Conservation (phyloP, 2,888 invertebrate genomes). For the Drosophila anceps region DNA sequence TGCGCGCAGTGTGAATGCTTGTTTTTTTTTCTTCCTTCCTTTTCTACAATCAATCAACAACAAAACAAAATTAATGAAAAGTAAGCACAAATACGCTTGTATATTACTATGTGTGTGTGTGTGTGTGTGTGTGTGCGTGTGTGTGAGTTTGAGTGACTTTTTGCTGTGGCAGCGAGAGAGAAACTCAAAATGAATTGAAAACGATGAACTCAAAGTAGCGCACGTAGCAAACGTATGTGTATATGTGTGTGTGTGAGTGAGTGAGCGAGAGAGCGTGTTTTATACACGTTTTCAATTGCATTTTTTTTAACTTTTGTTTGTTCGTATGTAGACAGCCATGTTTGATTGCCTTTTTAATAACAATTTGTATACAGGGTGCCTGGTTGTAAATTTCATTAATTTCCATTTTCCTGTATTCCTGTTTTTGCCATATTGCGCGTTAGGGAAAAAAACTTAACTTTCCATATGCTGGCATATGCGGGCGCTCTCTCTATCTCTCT, state of each 20-base stretch:
- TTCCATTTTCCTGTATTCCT: conserved; percentile 21
- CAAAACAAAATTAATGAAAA: conserved; percentile 46
- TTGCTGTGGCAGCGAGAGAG: conserved; percentile 62
- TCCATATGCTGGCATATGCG: conserved; percentile 42
- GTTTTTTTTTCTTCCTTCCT: conserved; percentile 29
- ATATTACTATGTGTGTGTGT: conserved; percentile 24
- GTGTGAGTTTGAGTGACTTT: conserved; percentile 47
- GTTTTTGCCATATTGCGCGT: conserved; percentile 30
- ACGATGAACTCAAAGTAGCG: conserved; percentile 81
- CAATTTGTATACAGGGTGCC: conserved; percentile 26
- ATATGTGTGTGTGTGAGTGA: conserved; percentile 27
- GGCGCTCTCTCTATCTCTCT: conserved; percentile 13
- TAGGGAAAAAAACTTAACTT: conserved; percentile 6
- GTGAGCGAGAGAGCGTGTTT: conserved; percentile 18
- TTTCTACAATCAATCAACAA: conserved; percentile 33
- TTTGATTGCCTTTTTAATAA: conserved; percentile 31
- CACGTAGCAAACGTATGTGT: conserved; percentile 52
- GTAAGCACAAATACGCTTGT: conserved; percentile 58
- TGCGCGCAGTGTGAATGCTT: conserved; percentile 54
- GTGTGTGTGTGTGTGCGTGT: conserved; percentile 23
- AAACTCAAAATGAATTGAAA: conserved; percentile 81
- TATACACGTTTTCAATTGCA: conserved; percentile 67
- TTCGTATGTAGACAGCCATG: conserved; percentile 2
- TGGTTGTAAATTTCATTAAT: conserved; percentile 2
- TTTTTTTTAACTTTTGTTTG: conserved; percentile 56